Evolutionary conservation across 2,888 invertebrate species (phyloP).

Genomic region (Pollenia angustigena): DNA sequence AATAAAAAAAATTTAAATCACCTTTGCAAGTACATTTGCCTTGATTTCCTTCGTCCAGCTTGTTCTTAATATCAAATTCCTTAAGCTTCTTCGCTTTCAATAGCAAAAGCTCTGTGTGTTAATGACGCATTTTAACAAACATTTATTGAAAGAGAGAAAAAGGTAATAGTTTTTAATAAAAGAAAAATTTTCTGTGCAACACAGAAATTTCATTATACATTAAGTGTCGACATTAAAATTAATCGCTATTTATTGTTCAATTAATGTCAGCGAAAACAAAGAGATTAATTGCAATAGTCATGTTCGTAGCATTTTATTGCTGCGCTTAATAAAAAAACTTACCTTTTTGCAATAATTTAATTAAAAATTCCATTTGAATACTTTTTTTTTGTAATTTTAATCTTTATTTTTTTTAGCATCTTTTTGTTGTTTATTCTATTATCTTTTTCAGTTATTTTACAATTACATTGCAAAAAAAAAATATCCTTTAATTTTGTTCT

Average conservation of each 20-base stretch:
- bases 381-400: conserved; percentile 36
- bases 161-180: too few species aligned
- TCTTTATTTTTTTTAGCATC: conserved; percentile 53
- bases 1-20: too few species aligned
- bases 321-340: background rate
- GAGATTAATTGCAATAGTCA: background rate
- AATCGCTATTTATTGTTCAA: background rate
- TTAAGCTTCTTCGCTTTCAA: too few species aligned
- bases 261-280: background rate
- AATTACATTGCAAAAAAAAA: conserved; percentile 69
- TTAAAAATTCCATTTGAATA: conserved; percentile 27
- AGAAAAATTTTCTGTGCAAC: too few species aligned
- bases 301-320: background rate
- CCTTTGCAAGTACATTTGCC: too few species aligned
- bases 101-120: too few species aligned
- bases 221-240: background rate
- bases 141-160: too few species aligned
- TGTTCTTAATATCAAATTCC: too few species aligned
- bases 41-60: too few species aligned
- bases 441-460: conserved; percentile 64
- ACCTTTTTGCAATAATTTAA: conserved; percentile 20
- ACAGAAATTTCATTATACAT: too few species aligned
- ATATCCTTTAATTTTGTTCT: conserved; percentile 5
- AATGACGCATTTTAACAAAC: too few species aligned
- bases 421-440: conserved; percentile 54